Conservation (phyloP, 2,113 vertebrate genomes). For the Azemiops feae region DNA sequence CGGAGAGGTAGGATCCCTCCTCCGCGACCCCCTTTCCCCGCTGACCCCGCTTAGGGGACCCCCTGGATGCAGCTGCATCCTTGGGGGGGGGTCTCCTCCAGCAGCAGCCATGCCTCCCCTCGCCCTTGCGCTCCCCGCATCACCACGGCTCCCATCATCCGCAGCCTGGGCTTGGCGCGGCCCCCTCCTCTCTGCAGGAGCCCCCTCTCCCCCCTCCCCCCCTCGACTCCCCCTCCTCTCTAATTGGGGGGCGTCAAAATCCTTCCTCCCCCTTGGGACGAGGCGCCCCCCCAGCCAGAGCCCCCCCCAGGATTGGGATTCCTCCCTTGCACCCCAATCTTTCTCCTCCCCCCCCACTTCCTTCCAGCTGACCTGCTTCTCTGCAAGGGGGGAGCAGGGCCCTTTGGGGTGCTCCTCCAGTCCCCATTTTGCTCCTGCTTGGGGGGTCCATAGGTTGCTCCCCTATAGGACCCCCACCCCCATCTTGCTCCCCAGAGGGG, state of each 20-base stretch:
- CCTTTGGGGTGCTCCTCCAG: not conserved
- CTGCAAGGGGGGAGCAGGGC: not conserved
- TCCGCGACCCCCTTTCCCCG: not conserved
- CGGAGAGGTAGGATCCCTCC: slow-evolving; percentile 19
- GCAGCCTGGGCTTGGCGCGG: not conserved
- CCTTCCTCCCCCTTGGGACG: no score
- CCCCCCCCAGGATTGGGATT: not conserved
- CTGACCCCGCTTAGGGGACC: not conserved
- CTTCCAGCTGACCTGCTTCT: not conserved
- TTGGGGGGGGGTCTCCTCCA: not conserved
- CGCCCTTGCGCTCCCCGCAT: not conserved
- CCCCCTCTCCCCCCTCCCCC: not conserved
- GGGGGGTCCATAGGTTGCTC: not conserved
- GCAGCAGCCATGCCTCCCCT: not conserved
- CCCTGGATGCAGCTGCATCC: not conserved
- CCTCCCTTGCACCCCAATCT: not conserved
- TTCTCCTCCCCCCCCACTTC: no score
- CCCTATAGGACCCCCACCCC: no score
- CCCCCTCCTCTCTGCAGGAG: no score
- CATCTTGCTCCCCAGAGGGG: not conserved
- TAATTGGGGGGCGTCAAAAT: not conserved
- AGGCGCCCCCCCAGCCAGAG: not conserved
- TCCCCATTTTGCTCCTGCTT: not conserved
- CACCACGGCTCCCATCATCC: not conserved
- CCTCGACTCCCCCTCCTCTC: not conserved